Evolutionary conservation across 2,113 vertebrate species (phyloP).

Genomic region (Anas platyrhynchos): DNA sequence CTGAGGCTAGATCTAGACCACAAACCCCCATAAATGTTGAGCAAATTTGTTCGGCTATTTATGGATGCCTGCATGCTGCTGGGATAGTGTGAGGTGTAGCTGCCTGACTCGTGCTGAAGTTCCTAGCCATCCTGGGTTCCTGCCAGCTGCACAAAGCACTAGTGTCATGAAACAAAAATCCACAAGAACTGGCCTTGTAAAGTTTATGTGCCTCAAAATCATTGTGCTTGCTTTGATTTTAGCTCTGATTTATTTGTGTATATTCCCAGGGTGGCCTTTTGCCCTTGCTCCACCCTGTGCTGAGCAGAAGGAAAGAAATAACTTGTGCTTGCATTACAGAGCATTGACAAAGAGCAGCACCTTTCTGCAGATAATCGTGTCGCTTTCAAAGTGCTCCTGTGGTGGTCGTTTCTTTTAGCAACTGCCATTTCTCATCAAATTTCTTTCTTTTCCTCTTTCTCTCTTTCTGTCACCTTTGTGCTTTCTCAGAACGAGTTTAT

Average conservation of each 20-base stretch:
- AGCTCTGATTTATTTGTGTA: background rate
- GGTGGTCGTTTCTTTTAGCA: background rate
- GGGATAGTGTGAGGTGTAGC: background rate
- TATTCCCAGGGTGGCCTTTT: constrained; percentile 9
- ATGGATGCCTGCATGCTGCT: background rate
- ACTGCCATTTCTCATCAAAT: background rate
- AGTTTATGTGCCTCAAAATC: background rate
- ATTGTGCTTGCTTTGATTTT: background rate
- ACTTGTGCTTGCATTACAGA: background rate
- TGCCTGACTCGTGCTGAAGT: background rate
- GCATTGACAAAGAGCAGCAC: background rate
- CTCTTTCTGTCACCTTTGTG: background rate
- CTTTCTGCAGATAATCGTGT: background rate
- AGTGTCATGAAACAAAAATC: background rate
- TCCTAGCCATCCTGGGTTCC: background rate
- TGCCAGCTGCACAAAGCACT: background rate
- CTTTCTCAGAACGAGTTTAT: background rate
- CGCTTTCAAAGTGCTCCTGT: background rate
- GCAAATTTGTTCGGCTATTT: background rate
- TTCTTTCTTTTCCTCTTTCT: background rate
- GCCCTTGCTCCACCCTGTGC: background rate
- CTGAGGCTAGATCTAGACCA: background rate
- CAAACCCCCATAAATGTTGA: background rate
- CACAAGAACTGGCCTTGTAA: background rate
- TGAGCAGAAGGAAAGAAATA: background rate